Base-by-base conservation (phyloP, 1,140 invertebrate species). In the Drosophila gunungcola region DNA sequence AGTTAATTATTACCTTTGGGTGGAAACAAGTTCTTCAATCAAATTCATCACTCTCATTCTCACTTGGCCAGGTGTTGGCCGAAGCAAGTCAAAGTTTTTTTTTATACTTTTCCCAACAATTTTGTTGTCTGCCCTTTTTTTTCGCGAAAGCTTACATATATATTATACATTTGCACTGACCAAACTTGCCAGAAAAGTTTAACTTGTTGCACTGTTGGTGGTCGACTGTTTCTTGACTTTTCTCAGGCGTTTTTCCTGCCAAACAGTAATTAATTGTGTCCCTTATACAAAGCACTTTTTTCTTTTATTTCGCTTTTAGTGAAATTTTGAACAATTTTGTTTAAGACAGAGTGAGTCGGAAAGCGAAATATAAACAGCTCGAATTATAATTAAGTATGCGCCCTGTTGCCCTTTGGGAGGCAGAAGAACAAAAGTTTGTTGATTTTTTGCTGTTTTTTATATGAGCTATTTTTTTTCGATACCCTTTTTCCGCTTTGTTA, bases 331-430 rank as follows among this genome's bases (percentile, higher is more conserved):
- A 61, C 83, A 88, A 72, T 76, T 67, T 69, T 53, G 65, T 63
- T 53, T 69, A 67, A 49, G 41, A 43, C 38, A 57, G 13, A 16
- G n/a, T 42, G 73, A 41, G 36, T 27, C 3, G 27, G 51, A 25
- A 16, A 12, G 16, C 34, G 12, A n/a, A 72, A 65, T 63, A 64
- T 76, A 79, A 88, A 85, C 73, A 85, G 77, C 74, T 52, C 70
- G 67, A 76, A 82, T 79, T 79, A 88, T 83, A 88, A 86, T 86
- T 86, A 88, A 83, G 83, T 80, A 88, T 86, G 56, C 83, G 83
- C 52, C 85, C 75, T 79, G 83, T 83, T 83, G 83, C 60, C 77
- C 68, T 86, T 85, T 65, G 42, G 36, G 41, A 38, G 45, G 6
- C 45, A 64, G 45, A 61, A 45, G 53, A 52, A 63, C 38, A 51